Conservation (phyloP, 1,140 invertebrate species). For the Maconellicoccus hirsutus region DNA sequence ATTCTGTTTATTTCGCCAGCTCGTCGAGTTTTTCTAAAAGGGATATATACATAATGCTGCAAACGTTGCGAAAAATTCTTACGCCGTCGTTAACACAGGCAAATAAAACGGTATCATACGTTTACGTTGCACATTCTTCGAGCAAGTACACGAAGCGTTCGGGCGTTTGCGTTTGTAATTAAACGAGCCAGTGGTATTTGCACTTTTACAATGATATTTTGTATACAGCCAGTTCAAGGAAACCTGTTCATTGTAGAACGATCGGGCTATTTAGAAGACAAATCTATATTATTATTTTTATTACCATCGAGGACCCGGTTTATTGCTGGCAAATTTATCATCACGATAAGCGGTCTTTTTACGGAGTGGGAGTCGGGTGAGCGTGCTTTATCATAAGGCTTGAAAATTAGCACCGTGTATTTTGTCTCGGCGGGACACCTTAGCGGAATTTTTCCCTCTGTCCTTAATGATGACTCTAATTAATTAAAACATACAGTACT, state of each 20-base stretch:
- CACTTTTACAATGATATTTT: background rate
- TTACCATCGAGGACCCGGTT: background rate
- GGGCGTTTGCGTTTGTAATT: background rate
- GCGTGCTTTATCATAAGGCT: background rate
- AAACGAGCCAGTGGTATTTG: background rate
- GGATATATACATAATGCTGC: background rate
- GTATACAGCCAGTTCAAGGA: background rate
- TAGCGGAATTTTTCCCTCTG: background rate
- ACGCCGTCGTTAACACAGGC: background rate
- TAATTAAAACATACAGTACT: background rate
- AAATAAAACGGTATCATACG: background rate
- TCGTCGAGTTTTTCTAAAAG: no score
- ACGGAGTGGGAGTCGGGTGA: background rate
- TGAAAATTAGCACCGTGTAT: background rate
- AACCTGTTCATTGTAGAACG: background rate
- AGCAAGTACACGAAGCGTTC: background rate
- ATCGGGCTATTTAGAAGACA: background rate
- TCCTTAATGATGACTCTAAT: background rate
- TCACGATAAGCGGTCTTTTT: conserved; percentile 4
- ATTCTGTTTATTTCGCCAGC: no score
- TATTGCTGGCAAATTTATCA: background rate
- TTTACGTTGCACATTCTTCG: background rate
- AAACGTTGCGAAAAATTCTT: background rate
- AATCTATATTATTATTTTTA: background rate
- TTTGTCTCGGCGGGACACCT: background rate